Percentiles rank a stretch among this genome's conserved stretches.
Evolutionary conservation across 2,797 vertebrate species (phyloP).

Genomic region (Tapirus indicus): DNA sequence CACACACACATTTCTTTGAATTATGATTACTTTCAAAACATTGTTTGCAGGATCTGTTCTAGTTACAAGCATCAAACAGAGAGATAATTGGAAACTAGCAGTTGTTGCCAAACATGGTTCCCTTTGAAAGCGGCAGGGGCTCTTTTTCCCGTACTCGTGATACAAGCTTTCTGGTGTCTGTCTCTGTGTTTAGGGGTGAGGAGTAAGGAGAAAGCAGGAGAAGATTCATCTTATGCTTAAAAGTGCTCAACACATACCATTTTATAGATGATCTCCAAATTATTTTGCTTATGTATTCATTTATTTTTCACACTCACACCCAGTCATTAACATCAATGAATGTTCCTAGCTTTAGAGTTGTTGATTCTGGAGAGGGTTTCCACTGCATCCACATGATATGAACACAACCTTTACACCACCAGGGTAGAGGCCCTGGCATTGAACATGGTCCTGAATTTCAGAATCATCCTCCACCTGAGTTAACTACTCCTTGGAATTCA

Average conservation of each 20-base stretch:
- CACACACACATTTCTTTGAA: background rate
- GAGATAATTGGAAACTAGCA: background rate
- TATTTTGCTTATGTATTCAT: background rate
- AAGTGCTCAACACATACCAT: background rate
- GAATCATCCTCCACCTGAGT: background rate
- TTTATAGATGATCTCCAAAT: background rate
- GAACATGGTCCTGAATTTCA: background rate
- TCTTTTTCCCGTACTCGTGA: background rate
- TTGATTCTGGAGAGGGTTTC: background rate
- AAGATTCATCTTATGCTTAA: background rate
- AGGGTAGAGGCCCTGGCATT: background rate
- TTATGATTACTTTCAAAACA: background rate
- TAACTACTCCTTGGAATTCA: background rate
- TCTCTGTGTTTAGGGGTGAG: accelerated
- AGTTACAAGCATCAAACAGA: background rate
- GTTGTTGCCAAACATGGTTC: background rate
- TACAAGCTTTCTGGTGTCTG: background rate
- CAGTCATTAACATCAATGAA: background rate
- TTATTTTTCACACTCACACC: background rate
- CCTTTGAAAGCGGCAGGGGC: background rate
- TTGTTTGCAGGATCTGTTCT: background rate
- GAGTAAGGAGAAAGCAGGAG: background rate
- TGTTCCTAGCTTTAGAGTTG: background rate
- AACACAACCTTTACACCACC: background rate
- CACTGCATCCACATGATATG: background rate